A percentile compares a stretch with the other conserved stretches of the same genome.
Conservation (phyloP, 2,113 vertebrate genomes). For the Microtus ochrogaster region DNA sequence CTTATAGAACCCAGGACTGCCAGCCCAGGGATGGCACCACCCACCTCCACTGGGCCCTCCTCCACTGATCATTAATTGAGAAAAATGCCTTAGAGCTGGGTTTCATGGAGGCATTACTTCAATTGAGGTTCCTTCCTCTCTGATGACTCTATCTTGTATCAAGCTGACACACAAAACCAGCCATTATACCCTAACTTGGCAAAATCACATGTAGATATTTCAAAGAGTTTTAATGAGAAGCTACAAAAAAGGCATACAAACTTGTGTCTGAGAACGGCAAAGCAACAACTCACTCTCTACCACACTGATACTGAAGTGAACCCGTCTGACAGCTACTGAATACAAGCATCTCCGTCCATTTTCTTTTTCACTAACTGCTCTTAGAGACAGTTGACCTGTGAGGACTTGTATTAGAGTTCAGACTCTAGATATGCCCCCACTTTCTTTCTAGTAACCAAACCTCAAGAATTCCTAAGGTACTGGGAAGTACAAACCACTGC, state of each 20-base stretch:
- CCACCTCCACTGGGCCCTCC: too few relatives aligned
- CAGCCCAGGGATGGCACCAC: too few relatives aligned
- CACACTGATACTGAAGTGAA: background rate
- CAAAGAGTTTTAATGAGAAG: background rate
- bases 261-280: background rate
- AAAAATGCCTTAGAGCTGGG: too few relatives aligned
- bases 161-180: too few relatives aligned
- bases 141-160: too few relatives aligned
- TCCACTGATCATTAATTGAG: too few relatives aligned
- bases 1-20: too few relatives aligned
- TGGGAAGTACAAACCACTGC: background rate
- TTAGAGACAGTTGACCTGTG: background rate
- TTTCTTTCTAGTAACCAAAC: slow-evolving; percentile 5
- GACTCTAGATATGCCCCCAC: background rate
- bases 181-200: background rate
- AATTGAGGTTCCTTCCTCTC: too few relatives aligned
- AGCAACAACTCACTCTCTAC: background rate
- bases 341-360: background rate
- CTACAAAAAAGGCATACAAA: slow-evolving; percentile 8
- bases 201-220: background rate
- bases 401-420: slow-evolving; percentile 8
- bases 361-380: background rate
- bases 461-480: slow-evolving; percentile 23
- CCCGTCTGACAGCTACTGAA: slow-evolving; percentile 3
- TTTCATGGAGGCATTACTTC: too few relatives aligned